Evolutionary conservation across 2,113 vertebrate species (phyloP).

Genomic region (Onychostruthus taczanowskii): DNA sequence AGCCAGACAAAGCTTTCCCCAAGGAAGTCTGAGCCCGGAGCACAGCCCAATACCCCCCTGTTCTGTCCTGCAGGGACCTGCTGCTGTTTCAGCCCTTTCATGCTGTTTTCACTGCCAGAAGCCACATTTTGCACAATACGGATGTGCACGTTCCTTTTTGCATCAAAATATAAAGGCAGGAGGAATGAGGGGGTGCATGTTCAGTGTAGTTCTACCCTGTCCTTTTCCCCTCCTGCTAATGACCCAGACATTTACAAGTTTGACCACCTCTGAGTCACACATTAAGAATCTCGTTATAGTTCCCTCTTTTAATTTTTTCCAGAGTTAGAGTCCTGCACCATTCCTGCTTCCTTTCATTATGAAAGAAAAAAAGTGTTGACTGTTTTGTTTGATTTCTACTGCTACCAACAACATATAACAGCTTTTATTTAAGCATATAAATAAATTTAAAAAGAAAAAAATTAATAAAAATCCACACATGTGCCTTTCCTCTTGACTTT

Average conservation of each 20-base stretch:
- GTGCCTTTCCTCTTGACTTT: neutral
- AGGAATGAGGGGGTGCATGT: neutral
- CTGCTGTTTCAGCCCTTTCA: neutral
- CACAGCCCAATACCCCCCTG: neutral
- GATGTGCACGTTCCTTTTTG: neutral
- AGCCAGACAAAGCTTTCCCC: neutral
- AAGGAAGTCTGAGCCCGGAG: neutral
- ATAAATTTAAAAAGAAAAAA: neutral
- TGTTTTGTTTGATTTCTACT: neutral
- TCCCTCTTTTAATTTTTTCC: conserved; percentile 14
- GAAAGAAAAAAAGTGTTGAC: neutral
- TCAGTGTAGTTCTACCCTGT: neutral
- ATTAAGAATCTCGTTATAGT: conserved; percentile 13
- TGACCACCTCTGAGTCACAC: neutral
- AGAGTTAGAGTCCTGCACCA: neutral
- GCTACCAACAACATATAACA: neutral
- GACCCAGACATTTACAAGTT: neutral
- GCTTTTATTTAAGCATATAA: neutral
- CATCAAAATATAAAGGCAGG: neutral
- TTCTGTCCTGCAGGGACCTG: neutral
- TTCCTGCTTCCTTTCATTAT: neutral
- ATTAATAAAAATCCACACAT: neutral
- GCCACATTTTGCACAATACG: neutral
- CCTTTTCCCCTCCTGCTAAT: neutral
- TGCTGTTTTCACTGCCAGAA: neutral